Evolutionary conservation across 2,888 invertebrate genomes (phyloP), one percentile per base, ranked within the genome.

Genomic region (Tortrix viridana): DNA sequence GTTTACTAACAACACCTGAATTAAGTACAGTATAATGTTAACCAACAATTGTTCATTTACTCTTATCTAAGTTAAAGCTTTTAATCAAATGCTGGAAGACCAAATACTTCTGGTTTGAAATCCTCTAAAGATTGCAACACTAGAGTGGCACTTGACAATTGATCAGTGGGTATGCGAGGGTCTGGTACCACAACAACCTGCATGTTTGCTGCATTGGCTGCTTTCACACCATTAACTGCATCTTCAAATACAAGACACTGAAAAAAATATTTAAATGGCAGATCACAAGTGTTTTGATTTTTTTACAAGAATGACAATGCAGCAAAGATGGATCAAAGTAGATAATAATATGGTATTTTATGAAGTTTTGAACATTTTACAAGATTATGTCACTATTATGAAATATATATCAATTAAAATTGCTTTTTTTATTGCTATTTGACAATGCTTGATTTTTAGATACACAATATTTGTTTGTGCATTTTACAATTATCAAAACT

Each of bases 161-260:
- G 65, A 6, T 78, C 71, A 5, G 63, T 64, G 12, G 86, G 81
- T 16, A 92, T 81, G 23, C 87, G 82, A 23, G 86, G 86, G 77
- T 96, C 96, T 0, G 97, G 97, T 4, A 97, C 95, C 92, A 95
- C 95, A 0, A 97, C 94, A 5, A 95, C 95, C 84, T 96, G 96
- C 98, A 98, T 98, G 14, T 96, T 96, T 9, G 98, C 98, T 22
- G 94, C 93, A 41, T 92, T 80, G 0, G 95, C 98, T 12, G 96
- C 96, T 69, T 93, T 92, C 0, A 98, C 95, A 1, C 98, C 98
- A 84, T 97, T 97, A 0, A 96, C 95, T 3, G 98, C 96, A 89
- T 98, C 98, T 91, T 98, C 98, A 84, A 98, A 96, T 0, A 97
- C 97, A 64, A 98, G 85, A 77, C 96, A 96, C 95, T 95, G 86